phyloP scores from a whole-genome alignment of 2,113 vertebrate genomes.

The Dipodomys stephensi region DNA sequence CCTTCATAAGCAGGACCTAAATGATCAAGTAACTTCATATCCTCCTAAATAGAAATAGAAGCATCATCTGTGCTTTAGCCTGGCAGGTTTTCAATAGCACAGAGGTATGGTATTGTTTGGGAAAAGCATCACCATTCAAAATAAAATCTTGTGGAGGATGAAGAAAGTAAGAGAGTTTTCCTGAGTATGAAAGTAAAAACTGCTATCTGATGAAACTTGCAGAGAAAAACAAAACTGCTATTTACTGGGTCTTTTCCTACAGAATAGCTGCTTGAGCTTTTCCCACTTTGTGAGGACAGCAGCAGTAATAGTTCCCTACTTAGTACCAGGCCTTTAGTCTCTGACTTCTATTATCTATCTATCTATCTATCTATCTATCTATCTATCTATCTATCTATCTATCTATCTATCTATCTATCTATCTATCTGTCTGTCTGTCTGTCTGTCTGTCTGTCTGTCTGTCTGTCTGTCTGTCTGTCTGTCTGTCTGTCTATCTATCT shows the following conservation, averaged over 20 bases:
- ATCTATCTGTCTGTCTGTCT: too few species aligned
- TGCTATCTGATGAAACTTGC: neutral
- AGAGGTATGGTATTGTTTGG: neutral
- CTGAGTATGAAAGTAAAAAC: neutral
- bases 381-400: too few species aligned
- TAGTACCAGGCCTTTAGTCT: neutral
- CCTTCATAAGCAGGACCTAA: neutral
- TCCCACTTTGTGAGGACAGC: neutral
- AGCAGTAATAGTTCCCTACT: neutral
- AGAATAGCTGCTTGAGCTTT: neutral
- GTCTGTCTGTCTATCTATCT: too few species aligned
- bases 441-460: too few species aligned
- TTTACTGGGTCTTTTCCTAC: neutral
- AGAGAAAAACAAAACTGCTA: neutral
- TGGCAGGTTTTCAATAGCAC: conserved; percentile 19
- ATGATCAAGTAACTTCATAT: neutral
- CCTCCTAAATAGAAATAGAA: neutral
- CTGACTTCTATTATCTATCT: too few species aligned
- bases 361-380: too few species aligned
- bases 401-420: too few species aligned
- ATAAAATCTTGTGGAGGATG: neutral
- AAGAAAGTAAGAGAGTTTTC: conserved; percentile 27
- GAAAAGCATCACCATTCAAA: neutral
- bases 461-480: too few species aligned
- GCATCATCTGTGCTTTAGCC: neutral